phyloP scores from a whole-genome alignment of 2,888 invertebrate species.

The Tetramorium bicarinatum region DNA sequence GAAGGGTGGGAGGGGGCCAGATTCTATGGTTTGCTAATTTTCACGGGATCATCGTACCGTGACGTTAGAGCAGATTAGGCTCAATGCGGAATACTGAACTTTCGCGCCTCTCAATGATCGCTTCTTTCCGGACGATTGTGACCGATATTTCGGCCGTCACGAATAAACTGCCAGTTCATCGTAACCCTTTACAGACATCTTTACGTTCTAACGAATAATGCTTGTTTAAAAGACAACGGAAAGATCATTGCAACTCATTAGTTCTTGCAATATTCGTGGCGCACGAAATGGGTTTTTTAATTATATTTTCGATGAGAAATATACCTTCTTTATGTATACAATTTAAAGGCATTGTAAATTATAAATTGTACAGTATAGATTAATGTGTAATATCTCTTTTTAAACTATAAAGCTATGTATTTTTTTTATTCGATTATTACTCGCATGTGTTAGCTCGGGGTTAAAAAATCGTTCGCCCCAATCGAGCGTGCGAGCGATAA shows the following conservation, averaged over 20 bases:
- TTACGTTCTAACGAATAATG: background rate
- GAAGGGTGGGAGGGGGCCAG: slow-evolving; percentile 64
- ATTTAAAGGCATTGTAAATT: background rate
- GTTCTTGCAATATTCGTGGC: background rate
- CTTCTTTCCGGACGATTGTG: slow-evolving; percentile 39
- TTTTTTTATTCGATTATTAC: background rate
- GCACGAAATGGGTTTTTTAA: background rate
- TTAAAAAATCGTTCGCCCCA: slow-evolving; percentile 2
- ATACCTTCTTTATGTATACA: background rate
- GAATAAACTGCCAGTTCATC: background rate
- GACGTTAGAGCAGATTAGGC: slow-evolving; percentile 82
- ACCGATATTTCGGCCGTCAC: background rate
- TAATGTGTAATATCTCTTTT: background rate
- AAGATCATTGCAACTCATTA: background rate
- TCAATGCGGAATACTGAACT: slow-evolving; percentile 73
- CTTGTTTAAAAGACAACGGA: background rate
- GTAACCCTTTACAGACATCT: background rate
- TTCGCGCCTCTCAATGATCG: slow-evolving; percentile 78
- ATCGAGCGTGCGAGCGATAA: slow-evolving; percentile 61
- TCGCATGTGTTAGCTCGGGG: background rate
- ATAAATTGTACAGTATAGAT: background rate
- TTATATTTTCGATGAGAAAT: background rate
- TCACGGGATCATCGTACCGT: slow-evolving; percentile 79
- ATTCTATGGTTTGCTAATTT: slow-evolving; percentile 84
- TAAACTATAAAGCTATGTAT: background rate